Evolutionary conservation across 2,888 invertebrate species (phyloP).

Genomic region (Harpalus rubripes): DNA sequence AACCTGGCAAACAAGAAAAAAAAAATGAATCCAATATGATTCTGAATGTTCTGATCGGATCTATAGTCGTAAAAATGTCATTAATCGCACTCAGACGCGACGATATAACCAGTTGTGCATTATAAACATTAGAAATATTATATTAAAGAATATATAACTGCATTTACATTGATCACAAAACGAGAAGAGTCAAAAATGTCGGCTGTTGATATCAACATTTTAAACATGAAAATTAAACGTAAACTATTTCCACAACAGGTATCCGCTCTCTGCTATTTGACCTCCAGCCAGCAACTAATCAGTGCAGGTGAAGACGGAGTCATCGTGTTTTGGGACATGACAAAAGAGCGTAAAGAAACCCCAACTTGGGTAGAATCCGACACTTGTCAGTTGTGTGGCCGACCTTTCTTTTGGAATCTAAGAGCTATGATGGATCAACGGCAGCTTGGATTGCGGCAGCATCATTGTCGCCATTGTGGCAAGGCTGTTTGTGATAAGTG

Average conservation of each 20-base stretch:
- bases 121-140: too few relatives aligned
- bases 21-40: too few relatives aligned
- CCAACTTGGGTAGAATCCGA: conserved; percentile 98
- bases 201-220: too few relatives aligned
- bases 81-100: too few relatives aligned
- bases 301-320: conserved; percentile 96
- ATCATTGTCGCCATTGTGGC: conserved; percentile 96
- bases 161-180: too few relatives aligned
- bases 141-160: too few relatives aligned
- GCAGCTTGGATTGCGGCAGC: conserved; percentile 93
- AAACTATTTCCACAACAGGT: conserved; percentile 81
- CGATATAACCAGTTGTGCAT: too few relatives aligned
- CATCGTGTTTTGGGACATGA: conserved; percentile 97
- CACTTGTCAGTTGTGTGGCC: conserved; percentile 94
- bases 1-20: too few relatives aligned
- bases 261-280: conserved; percentile 91
- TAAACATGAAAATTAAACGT: background rate
- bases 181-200: too few relatives aligned
- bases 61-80: too few relatives aligned
- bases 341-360: conserved; percentile 91
- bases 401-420: conserved; percentile 99
- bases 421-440: conserved; percentile 99
- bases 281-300: conserved; percentile 88
- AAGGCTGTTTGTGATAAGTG: conserved; percentile 97
- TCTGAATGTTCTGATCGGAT: too few relatives aligned